Evolutionary conservation across 2,113 vertebrate species (phyloP), one percentile per base, ranked within the genome.

Genomic region (Rhea americana): DNA sequence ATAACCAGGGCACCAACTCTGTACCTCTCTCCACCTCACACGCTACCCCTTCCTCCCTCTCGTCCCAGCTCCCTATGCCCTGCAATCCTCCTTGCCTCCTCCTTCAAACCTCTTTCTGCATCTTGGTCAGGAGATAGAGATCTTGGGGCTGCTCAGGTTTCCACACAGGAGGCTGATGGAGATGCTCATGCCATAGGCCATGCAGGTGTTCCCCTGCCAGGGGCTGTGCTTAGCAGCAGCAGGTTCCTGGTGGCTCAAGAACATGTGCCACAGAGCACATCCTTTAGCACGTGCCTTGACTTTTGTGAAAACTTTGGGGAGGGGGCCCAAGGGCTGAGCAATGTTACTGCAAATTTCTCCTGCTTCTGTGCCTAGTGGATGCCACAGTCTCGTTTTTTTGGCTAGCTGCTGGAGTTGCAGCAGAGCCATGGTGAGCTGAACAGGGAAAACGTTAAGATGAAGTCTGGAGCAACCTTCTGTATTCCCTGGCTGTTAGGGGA

Each of bases 211-310:
- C 51, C 56, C 66, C 22, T 61, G 51, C 39, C 32, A 48, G 30
- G 7, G 13, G 20, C 43, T 59, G 37, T 59, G 18, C 39, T 51
- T 25, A 20, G 17, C 19, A 47, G 32, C 24, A 53, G 15, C 2
- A 3, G 55, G 13, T 8, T 74, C 25, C 37, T 35, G 9, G 19
- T 12, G 11, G 5, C 25, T 39, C 7, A n/a, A 37, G 24, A 58
- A 7, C 6, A 1, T 47, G 43, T 65, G 28, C 3, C 13, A 39
- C 13, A 0, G 0, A 35, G 20, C 9, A 56, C 0, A 12, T 20
- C 22, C 21, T 2, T 1, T 22, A 62, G 41, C 18, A 22, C 51
- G 50, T 28, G 10, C 28, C 12, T 47, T 72, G 21, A 47, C 8
- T 32, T 63, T 32, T n/a, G 13, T 28, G 47, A 2, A 20, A 58